Percentiles rank a stretch among this genome's conserved stretches.
Evolutionary conservation across 2,888 invertebrate genomes (phyloP).

Genomic region (Lepidonotus clava): DNA sequence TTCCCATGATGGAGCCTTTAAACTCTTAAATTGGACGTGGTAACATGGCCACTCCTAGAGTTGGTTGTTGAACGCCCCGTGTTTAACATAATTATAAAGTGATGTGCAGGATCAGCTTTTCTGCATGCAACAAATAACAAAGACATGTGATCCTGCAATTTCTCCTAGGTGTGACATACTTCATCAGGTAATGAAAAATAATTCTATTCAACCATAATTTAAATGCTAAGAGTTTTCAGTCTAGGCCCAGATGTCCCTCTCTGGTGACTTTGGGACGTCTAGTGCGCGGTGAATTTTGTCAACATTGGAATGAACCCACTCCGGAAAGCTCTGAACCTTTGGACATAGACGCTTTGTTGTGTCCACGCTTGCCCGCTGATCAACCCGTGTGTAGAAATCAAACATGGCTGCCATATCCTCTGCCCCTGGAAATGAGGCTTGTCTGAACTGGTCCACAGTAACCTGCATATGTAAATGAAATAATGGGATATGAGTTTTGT

Average conservation of each 20-base stretch:
- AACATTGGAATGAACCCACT: slow-evolving; percentile 67
- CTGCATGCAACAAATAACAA: no score
- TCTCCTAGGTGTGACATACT: no score
- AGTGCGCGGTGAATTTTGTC: slow-evolving; percentile 60
- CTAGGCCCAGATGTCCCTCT: slow-evolving; percentile 31
- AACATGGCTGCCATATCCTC: slow-evolving; percentile 76
- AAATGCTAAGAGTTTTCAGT: background rate
- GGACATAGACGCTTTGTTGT: slow-evolving; percentile 69
- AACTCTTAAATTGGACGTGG: no score
- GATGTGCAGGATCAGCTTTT: no score
- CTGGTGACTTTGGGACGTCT: background rate
- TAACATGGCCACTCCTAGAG: no score
- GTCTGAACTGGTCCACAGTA: slow-evolving; percentile 85
- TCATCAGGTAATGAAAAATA: no score
- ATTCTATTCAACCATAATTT: no score
- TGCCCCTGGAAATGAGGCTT: slow-evolving; percentile 63
- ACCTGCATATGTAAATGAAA: slow-evolving; percentile 81
- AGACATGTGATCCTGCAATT: no score
- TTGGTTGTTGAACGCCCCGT: no score
- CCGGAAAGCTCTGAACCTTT: slow-evolving; percentile 66
- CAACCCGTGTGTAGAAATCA: slow-evolving; percentile 73
- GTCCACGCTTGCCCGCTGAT: slow-evolving; percentile 72
- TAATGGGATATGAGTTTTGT: background rate
- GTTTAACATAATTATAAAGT: no score
- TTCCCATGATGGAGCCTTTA: no score